phyloP scores from a whole-genome alignment of 2,797 vertebrate species.

The Taeniopygia guttata region DNA sequence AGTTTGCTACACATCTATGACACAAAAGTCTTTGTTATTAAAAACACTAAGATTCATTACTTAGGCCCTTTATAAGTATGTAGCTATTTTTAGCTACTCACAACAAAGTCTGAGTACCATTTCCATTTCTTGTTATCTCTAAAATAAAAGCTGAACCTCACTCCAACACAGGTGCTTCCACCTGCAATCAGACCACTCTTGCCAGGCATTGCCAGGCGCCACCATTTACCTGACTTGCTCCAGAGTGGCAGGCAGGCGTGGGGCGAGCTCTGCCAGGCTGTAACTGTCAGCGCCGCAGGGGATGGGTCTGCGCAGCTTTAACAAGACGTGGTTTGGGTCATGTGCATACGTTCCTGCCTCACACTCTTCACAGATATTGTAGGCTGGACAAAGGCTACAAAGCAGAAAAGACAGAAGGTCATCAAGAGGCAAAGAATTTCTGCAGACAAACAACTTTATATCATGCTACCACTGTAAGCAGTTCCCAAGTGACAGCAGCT shows the following conservation, averaged over 20 bases:
- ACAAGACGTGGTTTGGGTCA: slow-evolving; percentile 86
- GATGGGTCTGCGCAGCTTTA: slow-evolving; percentile 89
- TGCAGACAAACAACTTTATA: not conserved
- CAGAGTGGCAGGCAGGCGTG: slow-evolving; percentile 66
- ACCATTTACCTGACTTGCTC: slow-evolving; percentile 75
- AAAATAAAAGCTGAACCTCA: not conserved
- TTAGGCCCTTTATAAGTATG: fast-evolving
- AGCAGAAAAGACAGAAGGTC: not conserved
- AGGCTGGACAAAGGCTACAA: slow-evolving; percentile 88
- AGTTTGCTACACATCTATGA: not conserved
- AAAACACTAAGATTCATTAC: not conserved
- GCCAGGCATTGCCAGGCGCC: not conserved
- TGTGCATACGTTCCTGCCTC: slow-evolving; percentile 89
- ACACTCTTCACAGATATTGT: slow-evolving; percentile 87
- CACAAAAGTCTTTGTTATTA: not conserved
- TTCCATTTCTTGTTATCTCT: not conserved
- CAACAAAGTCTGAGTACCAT: not conserved
- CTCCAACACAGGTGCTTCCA: not conserved
- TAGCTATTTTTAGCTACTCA: not conserved
- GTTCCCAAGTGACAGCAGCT: not conserved
- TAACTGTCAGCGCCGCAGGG: slow-evolving; percentile 29
- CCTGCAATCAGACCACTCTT: not conserved
- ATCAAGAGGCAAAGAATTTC: not conserved
- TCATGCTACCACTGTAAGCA: not conserved
- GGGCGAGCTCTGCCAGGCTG: slow-evolving; percentile 21